Conservation (phyloP, 2,797 vertebrate species). For the Aeoliscus strigatus region DNA sequence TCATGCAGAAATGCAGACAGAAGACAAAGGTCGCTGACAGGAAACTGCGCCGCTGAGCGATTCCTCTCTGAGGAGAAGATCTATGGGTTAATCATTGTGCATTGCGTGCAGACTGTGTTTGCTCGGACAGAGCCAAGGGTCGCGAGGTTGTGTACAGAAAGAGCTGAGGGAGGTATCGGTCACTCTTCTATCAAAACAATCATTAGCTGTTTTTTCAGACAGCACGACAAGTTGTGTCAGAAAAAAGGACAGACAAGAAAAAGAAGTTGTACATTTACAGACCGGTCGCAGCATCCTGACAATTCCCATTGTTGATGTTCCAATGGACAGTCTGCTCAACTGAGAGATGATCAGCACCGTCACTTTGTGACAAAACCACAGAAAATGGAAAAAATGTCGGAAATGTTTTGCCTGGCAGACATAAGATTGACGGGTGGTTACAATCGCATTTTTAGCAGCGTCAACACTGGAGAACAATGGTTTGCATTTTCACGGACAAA, state of each 20-base stretch:
- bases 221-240: slow-evolving; percentile 57
- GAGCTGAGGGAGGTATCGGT: slow-evolving; percentile 69
- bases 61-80: slow-evolving; percentile 36
- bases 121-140: slow-evolving; percentile 78
- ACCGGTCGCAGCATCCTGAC: not conserved
- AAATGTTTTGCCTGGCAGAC: slow-evolving; percentile 1
- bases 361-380: not conserved
- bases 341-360: not conserved
- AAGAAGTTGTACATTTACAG: slow-evolving; percentile 6
- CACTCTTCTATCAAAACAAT: slow-evolving; percentile 77
- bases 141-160: slow-evolving; percentile 73
- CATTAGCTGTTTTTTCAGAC: slow-evolving; percentile 56
- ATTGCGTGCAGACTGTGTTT: slow-evolving; percentile 84
- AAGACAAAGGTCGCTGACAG: not conserved
- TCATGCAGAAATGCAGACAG: not conserved
- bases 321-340: no score
- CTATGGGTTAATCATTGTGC: slow-evolving; percentile 78
- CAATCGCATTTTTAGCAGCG: not conserved
- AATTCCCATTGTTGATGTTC: no score
- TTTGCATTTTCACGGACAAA: not conserved
- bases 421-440: not conserved
- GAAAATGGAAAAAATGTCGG: not conserved
- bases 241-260: slow-evolving; percentile 8
- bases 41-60: slow-evolving; percentile 19
- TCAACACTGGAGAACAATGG: not conserved